A percentile compares a stretch with the other conserved stretches of the same genome.
phyloP scores from a whole-genome alignment of 2,113 vertebrate genomes.

The Gopherus flavomarginatus region DNA sequence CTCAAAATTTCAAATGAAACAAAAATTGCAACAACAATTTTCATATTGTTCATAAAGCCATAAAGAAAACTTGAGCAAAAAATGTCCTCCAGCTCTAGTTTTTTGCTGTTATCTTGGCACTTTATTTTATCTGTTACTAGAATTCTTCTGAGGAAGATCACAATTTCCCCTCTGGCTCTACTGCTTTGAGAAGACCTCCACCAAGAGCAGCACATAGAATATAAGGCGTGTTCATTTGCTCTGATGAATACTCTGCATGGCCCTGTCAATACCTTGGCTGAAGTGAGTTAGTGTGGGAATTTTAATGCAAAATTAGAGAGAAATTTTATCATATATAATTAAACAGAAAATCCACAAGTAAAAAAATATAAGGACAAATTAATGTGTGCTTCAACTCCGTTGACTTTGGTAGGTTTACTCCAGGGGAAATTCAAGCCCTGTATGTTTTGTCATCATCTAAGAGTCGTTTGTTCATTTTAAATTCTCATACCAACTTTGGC shows the following conservation, averaged over 20 bases:
- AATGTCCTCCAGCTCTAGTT: accelerated
- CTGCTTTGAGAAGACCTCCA: neutral
- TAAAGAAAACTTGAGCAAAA: neutral
- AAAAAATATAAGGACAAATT: constrained; percentile 1
- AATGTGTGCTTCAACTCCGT: neutral
- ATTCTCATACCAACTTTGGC: neutral
- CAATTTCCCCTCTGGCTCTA: neutral
- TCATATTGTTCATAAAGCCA: neutral
- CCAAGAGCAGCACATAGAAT: constrained; percentile 2
- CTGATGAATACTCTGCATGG: neutral
- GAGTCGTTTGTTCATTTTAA: neutral
- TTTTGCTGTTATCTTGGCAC: neutral
- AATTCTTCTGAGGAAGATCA: neutral
- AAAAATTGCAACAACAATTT: neutral
- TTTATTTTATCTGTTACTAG: neutral
- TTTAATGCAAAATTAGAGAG: neutral
- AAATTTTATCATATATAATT: neutral
- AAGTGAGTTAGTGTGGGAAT: neutral
- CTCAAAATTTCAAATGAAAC: neutral
- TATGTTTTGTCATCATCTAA: neutral
- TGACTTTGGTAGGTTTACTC: neutral
- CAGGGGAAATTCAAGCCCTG: neutral
- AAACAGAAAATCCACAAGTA: neutral
- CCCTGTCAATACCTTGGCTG: neutral
- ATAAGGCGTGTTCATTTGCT: neutral